Percentiles rank a stretch among this genome's conserved stretches.
phyloP scores from a whole-genome alignment of 2,113 vertebrate species.

The Sakesphorus luctuosus region DNA sequence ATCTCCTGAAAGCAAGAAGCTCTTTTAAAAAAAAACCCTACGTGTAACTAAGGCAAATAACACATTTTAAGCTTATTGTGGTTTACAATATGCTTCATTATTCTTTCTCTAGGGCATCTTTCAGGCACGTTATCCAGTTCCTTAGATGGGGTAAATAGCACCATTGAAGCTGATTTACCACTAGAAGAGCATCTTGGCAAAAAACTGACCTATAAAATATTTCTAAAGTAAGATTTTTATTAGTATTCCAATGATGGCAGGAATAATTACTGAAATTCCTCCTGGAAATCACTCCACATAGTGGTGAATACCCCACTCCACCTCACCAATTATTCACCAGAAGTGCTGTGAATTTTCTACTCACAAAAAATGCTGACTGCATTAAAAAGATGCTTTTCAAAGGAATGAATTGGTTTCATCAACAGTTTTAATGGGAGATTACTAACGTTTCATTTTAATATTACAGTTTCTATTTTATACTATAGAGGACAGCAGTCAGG shows the following conservation, averaged over 20 bases:
- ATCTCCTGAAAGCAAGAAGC: background rate
- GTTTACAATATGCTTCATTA: background rate
- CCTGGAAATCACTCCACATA: slow-evolving; percentile 15
- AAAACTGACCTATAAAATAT: slow-evolving; percentile 1
- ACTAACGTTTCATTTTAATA: slow-evolving; percentile 3
- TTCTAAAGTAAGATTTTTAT: slow-evolving; percentile 28
- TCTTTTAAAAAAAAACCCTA: background rate
- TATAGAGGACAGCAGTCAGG: background rate
- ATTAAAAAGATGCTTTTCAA: slow-evolving; percentile 24
- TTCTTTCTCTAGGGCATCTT: background rate
- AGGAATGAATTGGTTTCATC: slow-evolving; percentile 12
- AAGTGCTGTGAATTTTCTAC: slow-evolving; percentile 19
- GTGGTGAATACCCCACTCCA: background rate
- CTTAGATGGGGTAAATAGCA: background rate
- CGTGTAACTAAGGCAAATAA: background rate
- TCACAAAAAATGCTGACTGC: slow-evolving; percentile 6
- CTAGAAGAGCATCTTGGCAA: slow-evolving; percentile 12
- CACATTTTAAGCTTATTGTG: background rate
- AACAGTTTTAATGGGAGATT: slow-evolving; percentile 34
- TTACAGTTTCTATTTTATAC: background rate
- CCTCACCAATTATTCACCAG: slow-evolving; percentile 29
- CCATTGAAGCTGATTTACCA: background rate
- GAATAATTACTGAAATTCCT: slow-evolving; percentile 60
- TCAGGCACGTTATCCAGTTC: background rate
- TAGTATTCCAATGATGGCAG: background rate